Conservation (phyloP, 2,113 vertebrate genomes). For the Semicossyphus pulcher region DNA sequence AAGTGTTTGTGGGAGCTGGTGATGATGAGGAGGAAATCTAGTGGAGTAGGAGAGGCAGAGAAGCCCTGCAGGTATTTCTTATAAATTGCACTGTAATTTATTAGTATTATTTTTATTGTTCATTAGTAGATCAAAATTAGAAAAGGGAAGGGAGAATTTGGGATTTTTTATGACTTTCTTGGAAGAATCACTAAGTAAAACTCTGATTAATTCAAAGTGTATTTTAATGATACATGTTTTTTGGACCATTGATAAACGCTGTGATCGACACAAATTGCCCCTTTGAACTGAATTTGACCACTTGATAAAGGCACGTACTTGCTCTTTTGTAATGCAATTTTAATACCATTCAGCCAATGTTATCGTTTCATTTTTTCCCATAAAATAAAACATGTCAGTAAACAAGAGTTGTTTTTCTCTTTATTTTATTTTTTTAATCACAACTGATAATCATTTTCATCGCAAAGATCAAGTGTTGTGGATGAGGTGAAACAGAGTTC, state of each 20-base stretch:
- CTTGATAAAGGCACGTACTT: slow-evolving; percentile 57
- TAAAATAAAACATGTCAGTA: slow-evolving; percentile 74
- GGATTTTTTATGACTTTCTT: slow-evolving; percentile 51
- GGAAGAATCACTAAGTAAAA: slow-evolving; percentile 35
- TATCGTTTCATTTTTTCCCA: slow-evolving; percentile 62
- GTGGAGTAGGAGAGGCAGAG: slow-evolving; percentile 19
- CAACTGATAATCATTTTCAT: slow-evolving; percentile 53
- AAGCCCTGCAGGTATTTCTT: slow-evolving; percentile 63
- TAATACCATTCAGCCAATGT: slow-evolving; percentile 75
- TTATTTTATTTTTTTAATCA: slow-evolving; percentile 67
- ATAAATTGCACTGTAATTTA: slow-evolving; percentile 82
- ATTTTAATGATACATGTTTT: slow-evolving; percentile 46
- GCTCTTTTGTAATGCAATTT: slow-evolving; percentile 75
- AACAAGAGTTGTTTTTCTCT: slow-evolving; percentile 35
- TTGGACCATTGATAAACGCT: slow-evolving; percentile 51
- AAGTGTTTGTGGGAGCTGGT: slow-evolving; percentile 50
- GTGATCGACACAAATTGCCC: slow-evolving; percentile 41
- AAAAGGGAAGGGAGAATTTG: slow-evolving; percentile 35
- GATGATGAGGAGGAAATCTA: background rate
- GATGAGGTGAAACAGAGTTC: slow-evolving; percentile 62
- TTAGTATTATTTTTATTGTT: slow-evolving; percentile 72
- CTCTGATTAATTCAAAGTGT: slow-evolving; percentile 20
- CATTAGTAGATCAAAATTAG: slow-evolving; percentile 39
- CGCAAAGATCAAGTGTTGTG: slow-evolving; percentile 69
- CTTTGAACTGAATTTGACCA: slow-evolving; percentile 36